A percentile compares a stretch with the other conserved stretches of the same genome.
phyloP scores from a whole-genome alignment of 2,797 vertebrate species.

The Lacerta bilineata region DNA sequence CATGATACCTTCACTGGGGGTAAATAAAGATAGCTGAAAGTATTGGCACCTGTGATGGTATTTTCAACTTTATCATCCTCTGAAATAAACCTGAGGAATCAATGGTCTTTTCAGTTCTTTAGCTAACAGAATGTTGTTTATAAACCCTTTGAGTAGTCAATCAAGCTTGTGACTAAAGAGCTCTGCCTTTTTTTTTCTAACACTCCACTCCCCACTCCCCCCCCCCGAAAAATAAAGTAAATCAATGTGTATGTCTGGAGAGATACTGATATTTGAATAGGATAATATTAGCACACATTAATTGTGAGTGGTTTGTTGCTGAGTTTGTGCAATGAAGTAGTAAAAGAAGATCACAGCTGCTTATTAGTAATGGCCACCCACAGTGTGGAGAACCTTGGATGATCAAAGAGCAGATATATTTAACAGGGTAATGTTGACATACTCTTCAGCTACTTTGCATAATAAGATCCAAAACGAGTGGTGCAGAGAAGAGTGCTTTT shows the following conservation, averaged over 20 bases:
- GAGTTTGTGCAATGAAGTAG: slow-evolving; percentile 65
- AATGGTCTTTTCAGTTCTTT: not conserved
- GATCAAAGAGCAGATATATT: slow-evolving; percentile 76
- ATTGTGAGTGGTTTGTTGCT: slow-evolving; percentile 61
- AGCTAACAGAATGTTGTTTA: slow-evolving; percentile 10
- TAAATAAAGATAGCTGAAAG: not conserved
- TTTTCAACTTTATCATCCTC: not conserved
- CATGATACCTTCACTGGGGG: not conserved
- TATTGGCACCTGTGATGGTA: not conserved
- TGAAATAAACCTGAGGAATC: slow-evolving; percentile 13
- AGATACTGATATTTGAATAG: slow-evolving; percentile 56
- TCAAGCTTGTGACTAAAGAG: slow-evolving; percentile 61
- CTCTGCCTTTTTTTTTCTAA: slow-evolving; percentile 30
- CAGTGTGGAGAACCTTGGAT: slow-evolving; percentile 69
- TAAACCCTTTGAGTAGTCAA: slow-evolving; percentile 16
- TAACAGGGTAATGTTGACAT: slow-evolving; percentile 69
- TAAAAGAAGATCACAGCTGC: slow-evolving; percentile 68
- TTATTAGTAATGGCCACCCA: slow-evolving; percentile 79
- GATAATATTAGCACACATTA: slow-evolving; percentile 54
- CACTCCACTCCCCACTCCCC: not conserved
- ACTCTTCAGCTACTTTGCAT: slow-evolving; percentile 68
- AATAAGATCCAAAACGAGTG: slow-evolving; percentile 56
- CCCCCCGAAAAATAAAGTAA: not conserved
- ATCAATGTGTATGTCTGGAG: slow-evolving; percentile 40
- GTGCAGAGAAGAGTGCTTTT: slow-evolving; percentile 52